These are phyloP conservation scores for Callimorpha dominula DNA, from an alignment of 2,888 invertebrate genomes.

Conservation along the genomic window DNA sequence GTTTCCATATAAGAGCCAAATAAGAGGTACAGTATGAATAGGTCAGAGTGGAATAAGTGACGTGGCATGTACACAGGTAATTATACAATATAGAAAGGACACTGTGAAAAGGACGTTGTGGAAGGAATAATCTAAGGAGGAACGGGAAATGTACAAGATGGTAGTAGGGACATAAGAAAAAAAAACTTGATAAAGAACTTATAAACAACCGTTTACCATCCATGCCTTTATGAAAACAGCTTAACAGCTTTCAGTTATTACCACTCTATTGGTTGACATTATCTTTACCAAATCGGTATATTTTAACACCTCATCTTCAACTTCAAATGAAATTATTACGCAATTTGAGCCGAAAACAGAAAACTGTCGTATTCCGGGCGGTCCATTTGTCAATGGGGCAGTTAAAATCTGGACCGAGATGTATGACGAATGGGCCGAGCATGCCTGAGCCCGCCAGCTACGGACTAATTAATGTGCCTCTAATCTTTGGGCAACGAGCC, in stretches of 20 bases:
- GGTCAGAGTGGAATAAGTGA: too few species aligned
- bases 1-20: too few species aligned
- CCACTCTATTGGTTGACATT: not conserved
- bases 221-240: not conserved
- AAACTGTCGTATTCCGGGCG: conserved; percentile 19
- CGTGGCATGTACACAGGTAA: too few species aligned
- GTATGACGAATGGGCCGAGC: conserved; percentile 42
- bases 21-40: too few species aligned
- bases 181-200: not conserved
- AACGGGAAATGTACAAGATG: not conserved
- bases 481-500: conserved; percentile 40
- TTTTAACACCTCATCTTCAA: conserved; percentile 8
- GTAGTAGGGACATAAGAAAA: not conserved
- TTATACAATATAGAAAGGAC: not conserved
- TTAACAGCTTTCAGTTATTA: not conserved
- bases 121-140: not conserved
- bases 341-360: conserved; percentile 16
- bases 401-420: conserved; percentile 46
- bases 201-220: not conserved
- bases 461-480: conserved; percentile 48
- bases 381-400: conserved; percentile 46
- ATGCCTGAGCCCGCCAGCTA: conserved; percentile 26
- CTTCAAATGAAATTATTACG: conserved; percentile 9
- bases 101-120: not conserved
- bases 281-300: not conserved